phyloP scores from a whole-genome alignment of 1,140 invertebrate genomes.

The Halesus radiatus region DNA sequence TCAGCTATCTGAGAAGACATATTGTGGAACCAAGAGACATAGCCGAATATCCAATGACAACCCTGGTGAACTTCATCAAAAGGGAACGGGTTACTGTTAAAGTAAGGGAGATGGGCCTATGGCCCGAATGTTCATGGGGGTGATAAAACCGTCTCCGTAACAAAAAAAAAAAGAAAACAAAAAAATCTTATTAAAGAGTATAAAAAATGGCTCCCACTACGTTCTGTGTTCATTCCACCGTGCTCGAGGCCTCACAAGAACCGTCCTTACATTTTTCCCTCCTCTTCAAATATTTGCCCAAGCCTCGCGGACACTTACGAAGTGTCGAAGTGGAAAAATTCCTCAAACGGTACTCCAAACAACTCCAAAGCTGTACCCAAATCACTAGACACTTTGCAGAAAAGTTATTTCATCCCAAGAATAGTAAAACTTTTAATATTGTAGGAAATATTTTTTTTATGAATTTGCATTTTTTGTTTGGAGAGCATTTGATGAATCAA shows the following conservation, averaged over 20 bases:
- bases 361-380: not conserved
- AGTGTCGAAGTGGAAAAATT: constrained; percentile 53
- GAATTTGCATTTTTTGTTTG: not conserved
- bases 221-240: not conserved
- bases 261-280: constrained; percentile 13
- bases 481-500: not conserved
- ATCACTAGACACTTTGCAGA: not conserved
- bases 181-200: no score
- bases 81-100: no score
- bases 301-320: constrained; percentile 54
- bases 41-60: no score
- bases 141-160: no score
- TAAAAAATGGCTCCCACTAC: not conserved
- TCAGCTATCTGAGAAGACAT: no score
- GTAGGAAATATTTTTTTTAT: not conserved
- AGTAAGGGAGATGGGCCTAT: no score
- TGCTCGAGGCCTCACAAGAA: not conserved
- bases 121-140: no score
- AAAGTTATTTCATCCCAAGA: not conserved
- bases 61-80: no score
- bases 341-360: constrained; percentile 21
- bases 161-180: no score
- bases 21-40: no score
- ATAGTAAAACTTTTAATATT: not conserved
- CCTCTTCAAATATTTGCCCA: constrained; percentile 55